Percentiles rank a stretch among this genome's conserved stretches.
phyloP scores from a whole-genome alignment of 1,140 invertebrate genomes.

The Rhopalosiphum maidis region DNA sequence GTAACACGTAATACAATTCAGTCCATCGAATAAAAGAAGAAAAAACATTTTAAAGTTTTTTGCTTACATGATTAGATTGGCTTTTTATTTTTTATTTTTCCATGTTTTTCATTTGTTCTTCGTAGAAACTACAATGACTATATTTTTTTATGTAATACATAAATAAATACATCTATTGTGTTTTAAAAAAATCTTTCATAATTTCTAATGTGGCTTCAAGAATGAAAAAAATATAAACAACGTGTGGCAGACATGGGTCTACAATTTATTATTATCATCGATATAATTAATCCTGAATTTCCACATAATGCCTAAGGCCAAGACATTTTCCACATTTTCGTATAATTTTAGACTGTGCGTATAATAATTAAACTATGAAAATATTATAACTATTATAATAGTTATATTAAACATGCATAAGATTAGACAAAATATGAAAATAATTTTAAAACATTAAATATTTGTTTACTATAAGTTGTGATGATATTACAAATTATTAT shows the following conservation, averaged over 20 bases:
- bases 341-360: neutral
- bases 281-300: neutral
- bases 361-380: neutral
- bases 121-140: neutral
- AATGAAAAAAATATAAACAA: neutral
- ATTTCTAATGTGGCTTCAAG: neutral
- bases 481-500: neutral
- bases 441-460: neutral
- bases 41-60: neutral
- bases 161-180: neutral
- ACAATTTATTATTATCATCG: neutral
- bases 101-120: neutral
- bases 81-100: neutral
- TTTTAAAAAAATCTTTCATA: neutral
- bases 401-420: too few species aligned
- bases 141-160: neutral
- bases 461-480: neutral
- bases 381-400: neutral
- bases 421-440: neutral
- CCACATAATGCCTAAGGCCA: neutral
- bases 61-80: neutral
- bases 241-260: neutral
- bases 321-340: neutral
- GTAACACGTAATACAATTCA: neutral
- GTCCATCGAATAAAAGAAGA: neutral